These are phyloP conservation scores for Oxystoma pomonae DNA, from an alignment of 2,888 invertebrate species.

Conservation along the genomic window DNA sequence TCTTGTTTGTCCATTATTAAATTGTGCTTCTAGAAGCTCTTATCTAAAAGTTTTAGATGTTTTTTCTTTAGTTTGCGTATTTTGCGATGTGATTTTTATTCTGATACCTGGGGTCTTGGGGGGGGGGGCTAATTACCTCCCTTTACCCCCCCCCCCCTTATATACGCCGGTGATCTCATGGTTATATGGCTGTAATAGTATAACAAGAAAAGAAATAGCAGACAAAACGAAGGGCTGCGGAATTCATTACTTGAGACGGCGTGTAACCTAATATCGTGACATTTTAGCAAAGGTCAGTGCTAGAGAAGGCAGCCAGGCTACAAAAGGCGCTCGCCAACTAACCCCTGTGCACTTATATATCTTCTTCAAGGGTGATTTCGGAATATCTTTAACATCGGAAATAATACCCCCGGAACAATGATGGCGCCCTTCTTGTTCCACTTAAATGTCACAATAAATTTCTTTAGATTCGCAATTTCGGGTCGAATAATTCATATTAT, in stretches of 20 bases:
- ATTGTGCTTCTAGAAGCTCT: too few relatives aligned
- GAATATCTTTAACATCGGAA: conserved; percentile 33
- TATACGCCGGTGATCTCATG: too few relatives aligned
- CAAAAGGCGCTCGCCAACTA: conserved; percentile 32
- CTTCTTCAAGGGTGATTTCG: conserved; percentile 41
- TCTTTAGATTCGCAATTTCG: conserved; percentile 24
- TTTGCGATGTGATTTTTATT: too few relatives aligned
- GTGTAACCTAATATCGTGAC: not conserved
- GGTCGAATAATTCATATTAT: conserved; percentile 23
- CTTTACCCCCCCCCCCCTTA: too few relatives aligned
- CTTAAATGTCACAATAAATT: conserved; percentile 32
- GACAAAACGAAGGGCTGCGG: too few relatives aligned
- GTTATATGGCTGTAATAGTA: too few relatives aligned
- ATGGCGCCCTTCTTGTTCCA: conserved; percentile 23
- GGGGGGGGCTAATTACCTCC: too few relatives aligned
- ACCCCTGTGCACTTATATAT: conserved; percentile 44
- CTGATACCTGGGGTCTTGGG: too few relatives aligned
- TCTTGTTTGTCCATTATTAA: too few relatives aligned
- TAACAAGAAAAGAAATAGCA: too few relatives aligned
- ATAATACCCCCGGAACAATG: conserved; percentile 29
- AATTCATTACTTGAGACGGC: not conserved
- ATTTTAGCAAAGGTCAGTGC: not conserved
- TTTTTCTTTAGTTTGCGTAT: too few relatives aligned
- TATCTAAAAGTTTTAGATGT: too few relatives aligned
- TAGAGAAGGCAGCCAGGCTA: not conserved